Evolutionary conservation across 1,140 invertebrate species (phyloP).

Genomic region (Heliothis virescens): DNA sequence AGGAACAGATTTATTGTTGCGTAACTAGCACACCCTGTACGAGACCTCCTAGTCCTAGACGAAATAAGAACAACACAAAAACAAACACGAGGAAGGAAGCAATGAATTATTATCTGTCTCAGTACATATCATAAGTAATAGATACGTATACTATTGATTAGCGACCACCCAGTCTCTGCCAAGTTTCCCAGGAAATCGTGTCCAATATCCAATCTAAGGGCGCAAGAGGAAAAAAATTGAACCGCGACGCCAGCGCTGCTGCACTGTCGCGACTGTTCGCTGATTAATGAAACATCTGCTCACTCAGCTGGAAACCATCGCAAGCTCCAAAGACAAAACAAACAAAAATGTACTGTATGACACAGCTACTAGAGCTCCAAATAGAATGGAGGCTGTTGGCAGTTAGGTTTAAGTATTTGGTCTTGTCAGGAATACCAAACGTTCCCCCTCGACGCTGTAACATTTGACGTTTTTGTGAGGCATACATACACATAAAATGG

Average conservation of each 20-base stretch:
- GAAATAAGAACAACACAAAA: slow-evolving; percentile 11
- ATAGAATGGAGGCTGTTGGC: neutral
- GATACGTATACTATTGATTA: slow-evolving; percentile 62
- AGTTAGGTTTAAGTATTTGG: slow-evolving; percentile 47
- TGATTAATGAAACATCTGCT: slow-evolving; percentile 83
- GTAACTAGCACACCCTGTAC: neutral
- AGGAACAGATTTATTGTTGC: too few relatives aligned
- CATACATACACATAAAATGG: slow-evolving; percentile 82
- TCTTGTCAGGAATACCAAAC: slow-evolving; percentile 79
- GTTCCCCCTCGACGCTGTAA: slow-evolving; percentile 83
- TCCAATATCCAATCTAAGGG: slow-evolving; percentile 84
- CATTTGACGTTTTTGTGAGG: slow-evolving; percentile 85
- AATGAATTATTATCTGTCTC: slow-evolving; percentile 29
- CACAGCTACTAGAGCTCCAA: slow-evolving; percentile 25
- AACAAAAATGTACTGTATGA: slow-evolving; percentile 51
- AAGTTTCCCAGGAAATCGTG: slow-evolving; percentile 83
- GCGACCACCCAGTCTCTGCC: slow-evolving; percentile 79
- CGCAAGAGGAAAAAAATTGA: slow-evolving; percentile 83
- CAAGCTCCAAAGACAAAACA: slow-evolving; percentile 45
- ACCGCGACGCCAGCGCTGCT: slow-evolving; percentile 78
- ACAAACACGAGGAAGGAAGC: slow-evolving; percentile 24
- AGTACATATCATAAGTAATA: slow-evolving; percentile 29
- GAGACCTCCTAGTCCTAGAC: neutral
- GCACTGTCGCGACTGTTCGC: slow-evolving; percentile 83
- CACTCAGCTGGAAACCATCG: slow-evolving; percentile 75